These are phyloP conservation scores for Psettodes erumei DNA, from an alignment of 2,113 vertebrate genomes.

Conservation along the genomic window DNA sequence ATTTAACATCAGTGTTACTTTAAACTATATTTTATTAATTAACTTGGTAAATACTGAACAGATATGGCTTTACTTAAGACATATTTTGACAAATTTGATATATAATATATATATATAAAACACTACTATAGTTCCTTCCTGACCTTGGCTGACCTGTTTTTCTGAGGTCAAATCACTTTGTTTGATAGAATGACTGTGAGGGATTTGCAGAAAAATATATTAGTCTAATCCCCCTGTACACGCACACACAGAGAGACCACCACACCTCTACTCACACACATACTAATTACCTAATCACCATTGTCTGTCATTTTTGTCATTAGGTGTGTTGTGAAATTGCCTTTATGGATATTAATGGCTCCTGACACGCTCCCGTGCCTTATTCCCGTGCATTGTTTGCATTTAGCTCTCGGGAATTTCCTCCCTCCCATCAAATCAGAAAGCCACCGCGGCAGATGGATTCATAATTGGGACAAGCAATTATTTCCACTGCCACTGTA, in stretches of 20 bases:
- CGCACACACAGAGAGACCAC: neutral
- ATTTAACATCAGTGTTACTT: no score
- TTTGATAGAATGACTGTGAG: no score
- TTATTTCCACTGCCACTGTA: slow-evolving; percentile 64
- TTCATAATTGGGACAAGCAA: slow-evolving; percentile 74
- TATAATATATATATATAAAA: no score
- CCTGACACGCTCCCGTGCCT: slow-evolving; percentile 39
- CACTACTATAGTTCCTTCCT: no score
- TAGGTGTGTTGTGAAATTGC: slow-evolving; percentile 70
- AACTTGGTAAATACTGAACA: no score
- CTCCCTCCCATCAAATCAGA: slow-evolving; percentile 50
- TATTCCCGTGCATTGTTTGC: slow-evolving; percentile 56
- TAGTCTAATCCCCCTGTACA: neutral
- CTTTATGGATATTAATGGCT: slow-evolving; percentile 68
- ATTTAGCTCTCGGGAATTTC: slow-evolving; percentile 54
- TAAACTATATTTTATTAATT: no score
- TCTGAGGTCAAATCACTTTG: no score
- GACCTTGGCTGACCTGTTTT: no score
- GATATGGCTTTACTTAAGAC: no score
- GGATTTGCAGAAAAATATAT: no score
- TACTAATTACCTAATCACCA: slow-evolving; percentile 55
- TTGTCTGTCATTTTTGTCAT: slow-evolving; percentile 70
- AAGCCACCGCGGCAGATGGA: slow-evolving; percentile 64
- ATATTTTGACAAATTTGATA: no score
- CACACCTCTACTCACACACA: slow-evolving; percentile 24